These are phyloP conservation scores for Meghimatium bilineatum DNA, from an alignment of 2,888 invertebrate species.

Conservation along the genomic window DNA sequence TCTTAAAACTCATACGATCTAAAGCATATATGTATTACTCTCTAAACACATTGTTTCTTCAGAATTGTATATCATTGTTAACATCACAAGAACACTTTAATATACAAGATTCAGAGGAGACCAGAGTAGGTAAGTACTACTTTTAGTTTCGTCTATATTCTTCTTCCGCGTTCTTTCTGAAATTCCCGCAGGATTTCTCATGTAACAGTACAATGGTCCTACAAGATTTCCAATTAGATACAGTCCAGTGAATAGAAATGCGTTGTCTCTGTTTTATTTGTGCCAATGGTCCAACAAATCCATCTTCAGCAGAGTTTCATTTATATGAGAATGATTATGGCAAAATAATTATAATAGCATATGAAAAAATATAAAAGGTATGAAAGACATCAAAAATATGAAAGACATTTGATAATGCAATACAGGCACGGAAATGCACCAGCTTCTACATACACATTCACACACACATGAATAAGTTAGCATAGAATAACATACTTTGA, in stretches of 20 bases:
- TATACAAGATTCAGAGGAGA: constrained; percentile 76
- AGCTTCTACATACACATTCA: too few species aligned
- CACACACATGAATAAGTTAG: background rate
- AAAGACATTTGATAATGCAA: background rate
- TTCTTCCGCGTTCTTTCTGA: too few species aligned
- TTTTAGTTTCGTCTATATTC: too few species aligned
- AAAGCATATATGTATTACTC: background rate
- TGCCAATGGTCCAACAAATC: too few species aligned
- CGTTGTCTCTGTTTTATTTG: too few species aligned
- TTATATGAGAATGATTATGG: background rate
- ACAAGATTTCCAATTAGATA: too few species aligned
- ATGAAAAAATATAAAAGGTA: background rate
- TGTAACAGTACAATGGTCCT: too few species aligned
- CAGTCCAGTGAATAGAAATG: too few species aligned
- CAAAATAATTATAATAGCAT: background rate
- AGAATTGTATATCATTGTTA: constrained; percentile 73
- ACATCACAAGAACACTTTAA: constrained; percentile 78
- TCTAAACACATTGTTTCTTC: constrained; percentile 40
- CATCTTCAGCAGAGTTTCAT: too few species aligned
- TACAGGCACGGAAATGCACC: background rate
- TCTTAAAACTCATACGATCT: background rate
- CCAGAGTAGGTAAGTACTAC: constrained; percentile 73
- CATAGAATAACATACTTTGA: background rate
- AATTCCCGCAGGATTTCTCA: too few species aligned
- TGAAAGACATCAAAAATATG: too few species aligned